These are phyloP conservation scores for Nemotelus pantherinus DNA, from an alignment of 2,888 invertebrate species.

Conservation along the genomic window DNA sequence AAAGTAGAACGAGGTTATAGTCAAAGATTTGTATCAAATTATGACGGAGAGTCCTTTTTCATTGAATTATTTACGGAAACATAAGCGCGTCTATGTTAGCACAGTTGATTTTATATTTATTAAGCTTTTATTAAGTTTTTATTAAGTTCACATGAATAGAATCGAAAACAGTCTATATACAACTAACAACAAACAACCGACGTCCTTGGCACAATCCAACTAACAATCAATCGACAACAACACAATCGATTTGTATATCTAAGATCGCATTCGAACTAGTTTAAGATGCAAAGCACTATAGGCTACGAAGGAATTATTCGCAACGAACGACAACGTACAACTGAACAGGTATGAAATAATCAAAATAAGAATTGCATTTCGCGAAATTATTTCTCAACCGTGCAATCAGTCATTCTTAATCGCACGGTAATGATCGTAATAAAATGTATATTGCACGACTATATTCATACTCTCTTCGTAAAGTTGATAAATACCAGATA, in stretches of 20 bases:
- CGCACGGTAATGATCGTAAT: conserved; percentile 32
- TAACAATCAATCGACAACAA: not conserved
- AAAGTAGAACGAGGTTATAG: no score
- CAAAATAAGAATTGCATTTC: not conserved
- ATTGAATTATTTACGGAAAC: not conserved
- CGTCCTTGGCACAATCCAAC: not conserved
- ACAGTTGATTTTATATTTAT: conserved; percentile 10
- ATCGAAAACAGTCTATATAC: not conserved
- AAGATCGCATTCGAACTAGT: not conserved
- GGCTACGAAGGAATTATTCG: not conserved
- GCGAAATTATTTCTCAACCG: conserved; percentile 17
- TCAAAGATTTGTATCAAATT: not conserved
- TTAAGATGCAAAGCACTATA: no score
- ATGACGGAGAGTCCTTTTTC: conserved; percentile 11
- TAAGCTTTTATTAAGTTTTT: not conserved
- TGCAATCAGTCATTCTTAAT: conserved; percentile 32
- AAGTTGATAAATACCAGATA: not conserved
- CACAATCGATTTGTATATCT: not conserved
- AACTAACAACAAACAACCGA: not conserved
- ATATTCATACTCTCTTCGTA: not conserved
- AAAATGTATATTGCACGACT: not conserved
- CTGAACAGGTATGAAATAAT: not conserved
- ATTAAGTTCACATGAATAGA: not conserved
- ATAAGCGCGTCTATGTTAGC: conserved; percentile 21
- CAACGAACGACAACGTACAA: conserved; percentile 13